These are phyloP conservation scores for Athrips mouffetella DNA, from an alignment of 2,888 invertebrate species.

Conservation along the genomic window DNA sequence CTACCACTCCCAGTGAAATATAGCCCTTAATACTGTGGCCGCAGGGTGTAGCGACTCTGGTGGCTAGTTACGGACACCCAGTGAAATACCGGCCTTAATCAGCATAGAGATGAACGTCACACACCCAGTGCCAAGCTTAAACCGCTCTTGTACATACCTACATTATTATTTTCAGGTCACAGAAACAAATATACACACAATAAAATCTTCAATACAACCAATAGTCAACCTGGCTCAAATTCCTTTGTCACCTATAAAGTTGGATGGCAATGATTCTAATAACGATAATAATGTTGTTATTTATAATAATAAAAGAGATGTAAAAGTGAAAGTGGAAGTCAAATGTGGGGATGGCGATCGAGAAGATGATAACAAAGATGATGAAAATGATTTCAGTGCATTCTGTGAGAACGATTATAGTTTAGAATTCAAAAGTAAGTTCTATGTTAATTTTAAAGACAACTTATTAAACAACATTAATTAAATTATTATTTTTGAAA, in stretches of 20 bases:
- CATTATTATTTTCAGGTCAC: constrained; percentile 33
- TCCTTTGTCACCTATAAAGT: constrained; percentile 31
- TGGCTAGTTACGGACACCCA: too few species aligned
- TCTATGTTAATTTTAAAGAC: neutral
- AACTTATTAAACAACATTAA: too few species aligned
- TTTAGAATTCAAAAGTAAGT: neutral
- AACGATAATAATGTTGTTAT: neutral
- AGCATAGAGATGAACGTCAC: too few species aligned
- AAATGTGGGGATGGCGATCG: constrained; percentile 40
- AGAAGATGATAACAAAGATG: constrained; percentile 39
- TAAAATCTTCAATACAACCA: constrained; percentile 29
- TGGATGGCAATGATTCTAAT: constrained; percentile 22
- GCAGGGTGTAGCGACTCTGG: too few species aligned
- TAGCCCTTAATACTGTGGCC: too few species aligned
- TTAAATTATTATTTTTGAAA: too few species aligned
- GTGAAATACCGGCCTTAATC: too few species aligned
- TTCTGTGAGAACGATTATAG: neutral
- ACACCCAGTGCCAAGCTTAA: too few species aligned
- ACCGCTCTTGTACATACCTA: too few species aligned
- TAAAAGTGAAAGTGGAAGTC: constrained; percentile 44
- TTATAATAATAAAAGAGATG: constrained; percentile 13
- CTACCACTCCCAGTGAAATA: too few species aligned
- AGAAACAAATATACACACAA: constrained; percentile 31
- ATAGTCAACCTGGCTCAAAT: constrained; percentile 30
- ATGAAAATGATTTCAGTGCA: constrained; percentile 30